Evolutionary conservation across 2,113 vertebrate species (phyloP).

Genomic region (Haemorhous mexicanus): DNA sequence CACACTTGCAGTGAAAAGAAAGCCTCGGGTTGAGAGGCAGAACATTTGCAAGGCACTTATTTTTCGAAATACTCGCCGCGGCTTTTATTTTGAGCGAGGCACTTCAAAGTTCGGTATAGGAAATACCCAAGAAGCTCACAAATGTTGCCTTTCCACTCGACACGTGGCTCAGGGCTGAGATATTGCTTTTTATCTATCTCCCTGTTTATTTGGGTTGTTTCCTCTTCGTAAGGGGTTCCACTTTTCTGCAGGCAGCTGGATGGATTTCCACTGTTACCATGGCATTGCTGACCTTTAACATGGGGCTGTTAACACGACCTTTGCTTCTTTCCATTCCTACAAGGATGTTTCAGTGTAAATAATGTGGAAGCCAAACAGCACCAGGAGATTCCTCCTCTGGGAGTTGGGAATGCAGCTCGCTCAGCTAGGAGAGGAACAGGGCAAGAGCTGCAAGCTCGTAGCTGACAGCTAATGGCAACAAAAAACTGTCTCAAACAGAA

Average conservation of each 20-base stretch:
- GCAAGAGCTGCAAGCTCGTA: neutral
- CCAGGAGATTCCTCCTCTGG: neutral
- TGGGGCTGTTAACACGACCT: slow-evolving; percentile 26
- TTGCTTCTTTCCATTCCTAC: slow-evolving; percentile 57
- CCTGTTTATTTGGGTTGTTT: slow-evolving; percentile 42
- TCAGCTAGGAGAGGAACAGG: neutral
- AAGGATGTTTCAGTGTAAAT: slow-evolving; percentile 43
- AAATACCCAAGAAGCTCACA: neutral
- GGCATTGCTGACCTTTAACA: slow-evolving; percentile 47
- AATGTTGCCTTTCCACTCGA: neutral
- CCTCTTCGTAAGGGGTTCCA: neutral
- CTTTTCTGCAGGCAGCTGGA: slow-evolving; percentile 10
- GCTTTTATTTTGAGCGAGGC: neutral
- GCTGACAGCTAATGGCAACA: neutral
- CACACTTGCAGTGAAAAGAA: neutral
- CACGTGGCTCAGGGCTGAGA: neutral
- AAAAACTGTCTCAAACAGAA: neutral
- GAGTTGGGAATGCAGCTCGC: neutral
- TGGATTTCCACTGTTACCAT: slow-evolving; percentile 40
- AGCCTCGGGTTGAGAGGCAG: neutral
- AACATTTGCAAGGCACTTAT: neutral
- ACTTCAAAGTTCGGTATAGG: neutral
- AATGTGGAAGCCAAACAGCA: slow-evolving; percentile 35
- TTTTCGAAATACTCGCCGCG: neutral
- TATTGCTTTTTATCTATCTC: neutral